Conservation (phyloP, 2,797 vertebrate species). For the Spea hammondii region DNA sequence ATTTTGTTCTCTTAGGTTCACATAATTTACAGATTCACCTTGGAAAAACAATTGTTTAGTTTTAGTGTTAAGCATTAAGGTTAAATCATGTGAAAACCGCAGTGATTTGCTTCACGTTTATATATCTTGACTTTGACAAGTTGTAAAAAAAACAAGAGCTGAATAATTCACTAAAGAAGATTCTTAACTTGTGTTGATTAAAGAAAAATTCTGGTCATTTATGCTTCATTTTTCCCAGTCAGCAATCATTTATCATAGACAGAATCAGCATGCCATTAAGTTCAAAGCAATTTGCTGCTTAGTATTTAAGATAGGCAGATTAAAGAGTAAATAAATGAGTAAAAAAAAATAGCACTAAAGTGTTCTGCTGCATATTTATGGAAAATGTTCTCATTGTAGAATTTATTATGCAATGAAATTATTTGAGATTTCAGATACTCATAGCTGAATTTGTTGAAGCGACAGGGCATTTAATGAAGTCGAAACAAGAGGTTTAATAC, state of each 20-base stretch:
- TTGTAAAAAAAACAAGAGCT: constrained; percentile 23
- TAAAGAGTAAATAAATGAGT: constrained; percentile 37
- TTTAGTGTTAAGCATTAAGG: constrained; percentile 14
- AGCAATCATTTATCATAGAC: constrained; percentile 51
- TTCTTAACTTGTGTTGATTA: constrained; percentile 48
- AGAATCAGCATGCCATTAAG: constrained; percentile 47
- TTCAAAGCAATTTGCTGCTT: constrained; percentile 41
- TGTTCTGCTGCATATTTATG: constrained; percentile 16
- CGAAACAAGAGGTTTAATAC: not conserved
- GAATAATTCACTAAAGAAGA: constrained; percentile 46
- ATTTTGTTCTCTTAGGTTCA: too few species aligned
- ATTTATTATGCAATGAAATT: constrained; percentile 11
- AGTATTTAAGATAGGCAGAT: constrained; percentile 27
- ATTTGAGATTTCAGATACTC: not conserved
- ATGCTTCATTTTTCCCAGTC: constrained; percentile 45
- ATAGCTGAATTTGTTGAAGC: not conserved
- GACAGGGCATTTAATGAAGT: not conserved
- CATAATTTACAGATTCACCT: constrained; percentile 22
- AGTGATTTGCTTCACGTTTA: constrained; percentile 41
- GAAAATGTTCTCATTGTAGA: constrained; percentile 18
- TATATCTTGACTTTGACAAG: constrained; percentile 46
- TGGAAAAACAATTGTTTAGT: constrained; percentile 10
- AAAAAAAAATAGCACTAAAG: constrained; percentile 23
- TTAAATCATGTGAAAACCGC: constrained; percentile 40
- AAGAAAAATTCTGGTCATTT: constrained; percentile 49